Evolutionary conservation across 2,797 vertebrate genomes (phyloP), one percentile per base, ranked within the genome.

Genomic region (Eulemur coronatus): DNA sequence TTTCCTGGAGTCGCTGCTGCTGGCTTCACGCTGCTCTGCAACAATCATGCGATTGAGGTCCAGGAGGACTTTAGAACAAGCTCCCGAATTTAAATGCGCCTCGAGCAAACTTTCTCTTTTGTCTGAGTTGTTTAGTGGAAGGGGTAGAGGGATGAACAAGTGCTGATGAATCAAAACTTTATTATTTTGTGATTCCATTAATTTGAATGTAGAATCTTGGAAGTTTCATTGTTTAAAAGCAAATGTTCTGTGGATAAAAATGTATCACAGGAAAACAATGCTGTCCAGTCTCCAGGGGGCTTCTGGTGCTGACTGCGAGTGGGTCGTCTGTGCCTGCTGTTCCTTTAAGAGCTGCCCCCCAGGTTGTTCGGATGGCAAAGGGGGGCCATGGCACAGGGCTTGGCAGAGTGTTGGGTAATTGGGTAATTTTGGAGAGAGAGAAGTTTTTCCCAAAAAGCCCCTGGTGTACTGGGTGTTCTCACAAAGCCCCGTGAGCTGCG

Each of bases 381-480:
- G 26, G 13, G 0, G 0, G 2, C 61, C 15, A 3, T 14, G 30
- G 59, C 5, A 4, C 3, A 0, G 22, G 48, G 1, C 13, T 10
- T 28, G 24, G 0, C 11, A 1, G 7, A 7, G 48, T 1, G 26
- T 1, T 17, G 59, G 52, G 4, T 2, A 12, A 46, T 15, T 22
- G 78, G 14, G 72, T 20, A 1, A 20, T 33, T 67, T 15, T 12
- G 57, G 89, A 28, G 14, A 46, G n/a, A 20, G n/a, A 35, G 46
- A 41, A 20, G 38, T 26, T 38, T 26, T 70, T 14, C 15, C 35
- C 7, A 15, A 24, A 7, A 46, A 59, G 52, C 26, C 59, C 7
- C 48, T 3, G 38, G 33, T 33, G 26, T 35, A 12, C 5, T 30
- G 55, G 35, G 26, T 17, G 3, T 30, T n/a, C 33, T 38, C 46